Base-by-base conservation (phyloP, 2,888 invertebrate species). In the Stomorhina lunata region DNA sequence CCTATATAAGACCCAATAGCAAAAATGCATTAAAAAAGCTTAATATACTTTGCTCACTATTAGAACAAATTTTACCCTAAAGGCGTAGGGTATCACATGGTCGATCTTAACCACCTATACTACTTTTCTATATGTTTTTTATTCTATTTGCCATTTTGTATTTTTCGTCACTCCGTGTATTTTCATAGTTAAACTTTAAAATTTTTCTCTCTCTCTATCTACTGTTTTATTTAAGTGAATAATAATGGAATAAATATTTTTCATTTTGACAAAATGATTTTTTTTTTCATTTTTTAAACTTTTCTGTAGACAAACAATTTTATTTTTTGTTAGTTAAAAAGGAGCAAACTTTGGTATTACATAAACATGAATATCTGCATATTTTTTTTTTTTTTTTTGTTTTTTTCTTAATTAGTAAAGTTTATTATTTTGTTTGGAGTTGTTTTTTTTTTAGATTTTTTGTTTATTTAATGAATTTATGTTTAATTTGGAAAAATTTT, bases 341-440 rank as follows among this genome's bases (percentile, higher is more conserved):
- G 48, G 12, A 57, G 27, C 29, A 55, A 22, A 53, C 15, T 75
- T 63, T 71, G 32, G 32, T 45, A 17, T n/a, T 10, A 10, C 17
- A 45, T 32, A 6, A 32, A 25, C 4, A 20, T 53, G n/a, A 15
- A 12, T 22, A 50, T 55, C 29, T 55, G 15, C 3, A 40, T 9
- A 12, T 10, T 34, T 34, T 20, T 32, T 4, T 25, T 43, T 20
- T 71, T 29, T 9, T 1, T 40, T 25, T 61, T 65, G 40, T 5
- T 29, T 48, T 53, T 37, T 69, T 71, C 55, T 37, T 78, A 78
- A 78, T 78, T 78, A 78, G 63, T 55, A 71, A 78, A 78, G 71
- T 78, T 78, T 69, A 32, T 63, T 45, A 78, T 71, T 78, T 65
- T 65, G 50, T 48, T 69, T 69, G 32, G 10, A 53, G 37, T n/a